Evolutionary conservation across 2,888 invertebrate genomes (phyloP), one percentile per base, ranked within the genome.

Genomic region (Polyommatus icarus): DNA sequence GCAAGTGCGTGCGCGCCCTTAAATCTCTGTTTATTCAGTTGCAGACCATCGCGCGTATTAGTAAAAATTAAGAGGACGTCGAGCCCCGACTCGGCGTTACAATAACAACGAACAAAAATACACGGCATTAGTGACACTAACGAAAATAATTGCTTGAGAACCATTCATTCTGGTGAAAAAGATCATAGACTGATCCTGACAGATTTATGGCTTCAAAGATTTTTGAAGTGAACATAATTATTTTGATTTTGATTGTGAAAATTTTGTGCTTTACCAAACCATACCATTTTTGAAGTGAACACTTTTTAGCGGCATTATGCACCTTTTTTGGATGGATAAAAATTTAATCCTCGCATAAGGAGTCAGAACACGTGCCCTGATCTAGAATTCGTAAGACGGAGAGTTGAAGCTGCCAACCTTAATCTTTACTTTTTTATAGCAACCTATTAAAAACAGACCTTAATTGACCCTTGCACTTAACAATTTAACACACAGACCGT

Each of bases 11-110:
- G 78, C 77, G 78, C 78, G 81, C 76, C 87, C 86, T 89, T 87
- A 90, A 87, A 85, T 84, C 85, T 85, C 85, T 94, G 93, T 94
- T 94, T 93, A 91, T 93, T 93, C 93, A 94, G 93, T 89, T 94
- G 93, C 89, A 87, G 88, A 82, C 88, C 90, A 89, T 92, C 91
- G 85, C 87, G 84, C 85, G 86, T 88, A 93, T 93, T 91, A 91
- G 90, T 93, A 90, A 91, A 93, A 93, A 94, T 93, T 92, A 93
- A 93, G 93, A 92, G 92, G 89, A 89, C 87, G 67, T 29, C 67
- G 67, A 67, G 67, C 29, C 87, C 87, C 87, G 87, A 87, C 89
- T 85, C 84, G 87, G 89, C 90, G 92, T 87, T 92, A 92, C 84
- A 92, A 93, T 90, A 94, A 94, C 92, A 94, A 86, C 86, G 87